Evolutionary conservation across 2,113 vertebrate genomes (phyloP).

Genomic region (Ctenodactylus gundi): DNA sequence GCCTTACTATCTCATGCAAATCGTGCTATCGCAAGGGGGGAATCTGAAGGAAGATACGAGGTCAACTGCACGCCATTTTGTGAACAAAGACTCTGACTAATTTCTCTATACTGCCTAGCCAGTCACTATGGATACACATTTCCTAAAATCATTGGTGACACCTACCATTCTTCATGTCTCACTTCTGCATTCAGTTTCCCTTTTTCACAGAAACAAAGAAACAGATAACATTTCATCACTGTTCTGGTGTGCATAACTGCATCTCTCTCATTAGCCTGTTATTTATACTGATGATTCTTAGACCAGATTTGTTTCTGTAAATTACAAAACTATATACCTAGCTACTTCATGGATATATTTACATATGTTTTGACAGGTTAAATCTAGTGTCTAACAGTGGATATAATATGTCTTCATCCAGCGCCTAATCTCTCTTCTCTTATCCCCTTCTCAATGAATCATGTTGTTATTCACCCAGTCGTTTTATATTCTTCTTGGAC

Average conservation of each 20-base stretch:
- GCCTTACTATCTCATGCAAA: neutral
- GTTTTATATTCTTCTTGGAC: neutral
- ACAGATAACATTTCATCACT: neutral
- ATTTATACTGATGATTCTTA: constrained; percentile 19
- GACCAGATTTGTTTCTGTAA: neutral
- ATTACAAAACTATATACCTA: neutral
- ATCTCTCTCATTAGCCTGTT: neutral
- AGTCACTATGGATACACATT: neutral
- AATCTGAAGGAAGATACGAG: neutral
- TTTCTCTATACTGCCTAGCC: neutral
- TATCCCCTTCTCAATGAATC: neutral
- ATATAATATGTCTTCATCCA: neutral
- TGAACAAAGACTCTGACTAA: neutral
- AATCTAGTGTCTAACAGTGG: neutral
- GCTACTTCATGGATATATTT: neutral
- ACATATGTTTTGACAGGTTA: neutral
- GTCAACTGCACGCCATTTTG: neutral
- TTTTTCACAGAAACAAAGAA: constrained; percentile 17
- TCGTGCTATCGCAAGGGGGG: neutral
- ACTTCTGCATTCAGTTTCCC: neutral
- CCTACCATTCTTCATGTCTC: neutral
- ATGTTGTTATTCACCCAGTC: neutral
- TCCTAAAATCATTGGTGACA: neutral
- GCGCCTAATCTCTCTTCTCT: neutral
- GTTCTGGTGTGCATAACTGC: neutral